Base-by-base conservation (phyloP, 2,888 invertebrate genomes). In the Cheilosia grossa region DNA sequence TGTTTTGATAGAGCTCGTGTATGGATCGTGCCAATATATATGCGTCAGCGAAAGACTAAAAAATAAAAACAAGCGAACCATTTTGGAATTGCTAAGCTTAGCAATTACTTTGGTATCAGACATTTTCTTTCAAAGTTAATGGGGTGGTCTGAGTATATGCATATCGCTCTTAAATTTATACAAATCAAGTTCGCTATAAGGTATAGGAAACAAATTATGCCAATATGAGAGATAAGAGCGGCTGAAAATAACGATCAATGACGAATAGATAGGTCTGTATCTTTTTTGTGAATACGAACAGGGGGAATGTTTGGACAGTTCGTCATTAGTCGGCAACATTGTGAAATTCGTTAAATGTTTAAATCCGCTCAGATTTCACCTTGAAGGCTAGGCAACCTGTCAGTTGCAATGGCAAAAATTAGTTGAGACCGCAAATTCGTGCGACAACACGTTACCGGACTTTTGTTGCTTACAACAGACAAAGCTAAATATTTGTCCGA, bases 141-240 rank as follows among this genome's bases (percentile, higher is more conserved):
- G 47, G 47, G 17, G 2, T 19, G 7, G 17, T 44, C 17, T 2
- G n/a, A 19, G n/a, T n/a, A 17, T 44, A 24, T 24, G 4, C 24
- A 24, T 10, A 51, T 15, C 7, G 27, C 27, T 44, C 9, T 9
- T 7, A 19, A 21, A 0, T 17, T 3, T 17, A 24, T 24, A 13
- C 24, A 24, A 21, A 27, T 15, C 5, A 27, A 51, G 19, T 51
- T 21, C 15, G 51, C 13, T 51, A 40, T 37, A 58, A 37, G 5
- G n/a, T 9, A 37, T 13, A 1, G 17, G 5, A 37, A 37, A 58
- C 6, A 13, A 33, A 56, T n/a, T 13, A 37, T 13, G 9, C 19
- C 19, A 37, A 58, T 10, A 15, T 37, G 37, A 21, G 9, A 58
- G 56, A 58, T 58, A 58, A 58, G 56, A 19, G 56, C 10, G n/a